Base-by-base conservation (phyloP, 2,888 invertebrate species). In the Nemotelus nigrinus region DNA sequence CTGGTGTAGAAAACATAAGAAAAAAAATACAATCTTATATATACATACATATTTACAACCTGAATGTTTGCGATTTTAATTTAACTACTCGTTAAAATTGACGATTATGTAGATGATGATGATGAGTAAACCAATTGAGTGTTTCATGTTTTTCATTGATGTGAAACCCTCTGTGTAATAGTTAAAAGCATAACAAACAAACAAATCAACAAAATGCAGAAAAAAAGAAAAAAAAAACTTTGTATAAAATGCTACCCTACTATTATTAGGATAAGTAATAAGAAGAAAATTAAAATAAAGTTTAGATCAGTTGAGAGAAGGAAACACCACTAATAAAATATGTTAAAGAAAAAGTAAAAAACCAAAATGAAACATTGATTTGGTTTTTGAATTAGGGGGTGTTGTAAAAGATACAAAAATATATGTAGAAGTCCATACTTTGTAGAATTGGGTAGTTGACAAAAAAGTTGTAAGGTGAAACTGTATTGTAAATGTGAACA, bases 41-140 rank as follows among this genome's bases (percentile, higher is more conserved):
- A 50, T 47, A 68, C 50, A 41, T 72, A 72, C 45, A 72, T 68
- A 68, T 60, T 60, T 60, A 70, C 70, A 63, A 74, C 60, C 60
- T 74, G 74, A 74, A 60, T 60, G 63, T 74, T 74, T 74, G 74
- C 60, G 60, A 72, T 72, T 57, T 72, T 72, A 72, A 71, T 74
- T 74, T 70, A 39, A 72, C 47, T 72, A 45, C 45, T 72, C 48
- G 25, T 41, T 47, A 39, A 41, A 50, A 68, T 68, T 63, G 53
- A 68, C 25, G 25, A 25, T 25, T 25, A 25, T 25, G 25, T 25
- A 1, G 25, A 25, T 25, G 25, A 25, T 25, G 25, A 25, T 25
- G 25, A 25, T 25, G 25, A 68, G n/a, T 3, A 67, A 67, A 67
- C n/a, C 4, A 71, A 74, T 63, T 60, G 58, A 72, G 72, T 72